Percentiles rank a stretch among this genome's conserved stretches.
Evolutionary conservation across 2,888 invertebrate species (phyloP).

Genomic region (Keiferia lycopersicella): DNA sequence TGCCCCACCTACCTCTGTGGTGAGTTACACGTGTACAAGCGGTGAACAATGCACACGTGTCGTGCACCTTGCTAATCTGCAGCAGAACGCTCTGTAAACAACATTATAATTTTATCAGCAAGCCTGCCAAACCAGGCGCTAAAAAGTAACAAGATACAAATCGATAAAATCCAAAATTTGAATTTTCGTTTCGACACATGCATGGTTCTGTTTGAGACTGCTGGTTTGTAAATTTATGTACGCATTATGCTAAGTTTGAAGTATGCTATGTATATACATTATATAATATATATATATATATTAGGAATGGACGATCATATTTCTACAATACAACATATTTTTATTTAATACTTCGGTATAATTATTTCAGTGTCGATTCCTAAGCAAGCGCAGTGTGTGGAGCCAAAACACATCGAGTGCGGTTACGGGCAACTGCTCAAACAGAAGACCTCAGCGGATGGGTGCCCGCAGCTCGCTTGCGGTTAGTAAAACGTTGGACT

Average conservation of each 20-base stretch:
- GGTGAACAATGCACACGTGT: neutral
- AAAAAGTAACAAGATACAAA: neutral
- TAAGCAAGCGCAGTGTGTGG: constrained; percentile 77
- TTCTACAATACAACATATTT: too few relatives aligned
- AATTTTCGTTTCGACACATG: too few relatives aligned
- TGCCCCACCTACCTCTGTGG: constrained; percentile 87
- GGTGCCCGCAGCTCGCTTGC: constrained; percentile 88
- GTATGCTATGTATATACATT: too few relatives aligned
- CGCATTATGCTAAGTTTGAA: too few relatives aligned
- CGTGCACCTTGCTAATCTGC: neutral
- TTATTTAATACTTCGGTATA: neutral
- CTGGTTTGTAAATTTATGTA: too few relatives aligned
- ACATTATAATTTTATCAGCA: neutral
- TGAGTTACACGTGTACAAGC: constrained; percentile 51
- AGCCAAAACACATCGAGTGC: constrained; percentile 86
- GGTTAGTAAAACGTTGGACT: constrained; percentile 73
- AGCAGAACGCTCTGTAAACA: neutral
- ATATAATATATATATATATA: too few relatives aligned
- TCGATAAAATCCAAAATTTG: neutral
- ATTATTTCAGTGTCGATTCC: constrained; percentile 75
- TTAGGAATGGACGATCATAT: too few relatives aligned
- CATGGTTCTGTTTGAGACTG: too few relatives aligned
- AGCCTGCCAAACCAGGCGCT: neutral
- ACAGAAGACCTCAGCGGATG: constrained; percentile 82
- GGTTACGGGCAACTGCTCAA: constrained; percentile 87